Evolutionary conservation across 2,888 invertebrate species (phyloP).

Genomic region (Xylota sylvarum): DNA sequence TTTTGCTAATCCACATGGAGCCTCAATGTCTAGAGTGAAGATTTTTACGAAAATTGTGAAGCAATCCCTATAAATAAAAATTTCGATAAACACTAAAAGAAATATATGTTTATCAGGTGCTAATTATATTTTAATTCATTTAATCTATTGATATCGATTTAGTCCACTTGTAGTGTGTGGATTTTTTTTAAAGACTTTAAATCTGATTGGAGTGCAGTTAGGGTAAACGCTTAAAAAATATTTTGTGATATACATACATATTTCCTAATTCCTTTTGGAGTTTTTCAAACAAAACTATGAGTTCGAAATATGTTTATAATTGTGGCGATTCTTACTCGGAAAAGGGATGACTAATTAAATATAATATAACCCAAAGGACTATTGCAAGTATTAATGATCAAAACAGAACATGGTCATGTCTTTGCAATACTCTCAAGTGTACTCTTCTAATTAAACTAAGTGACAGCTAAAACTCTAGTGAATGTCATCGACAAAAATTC

Average conservation of each 20-base stretch:
- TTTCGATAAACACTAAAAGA: conserved; percentile 8
- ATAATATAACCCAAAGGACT: too few species aligned
- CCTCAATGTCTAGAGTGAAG: conserved; percentile 9
- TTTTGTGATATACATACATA: too few species aligned
- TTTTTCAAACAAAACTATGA: too few species aligned
- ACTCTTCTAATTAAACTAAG: background rate
- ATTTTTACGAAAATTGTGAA: background rate
- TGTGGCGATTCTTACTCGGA: too few species aligned
- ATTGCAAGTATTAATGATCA: background rate
- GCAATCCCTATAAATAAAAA: conserved; percentile 6
- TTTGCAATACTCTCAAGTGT: background rate
- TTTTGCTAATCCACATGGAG: conserved; percentile 6
- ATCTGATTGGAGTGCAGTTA: too few species aligned
- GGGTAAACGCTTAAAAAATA: too few species aligned
- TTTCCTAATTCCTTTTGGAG: too few species aligned
- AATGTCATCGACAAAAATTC: background rate
- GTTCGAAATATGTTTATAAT: too few species aligned
- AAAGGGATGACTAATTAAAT: too few species aligned
- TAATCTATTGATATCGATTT: background rate
- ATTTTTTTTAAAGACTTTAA: too few species aligned
- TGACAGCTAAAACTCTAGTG: background rate
- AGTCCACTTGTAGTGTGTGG: too few species aligned
- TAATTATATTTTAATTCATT: background rate
- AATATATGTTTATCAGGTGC: background rate
- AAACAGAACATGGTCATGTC: background rate